Base-by-base conservation (phyloP, 92 coral and sea anemone species). In the Desmophyllum pertusum region DNA sequence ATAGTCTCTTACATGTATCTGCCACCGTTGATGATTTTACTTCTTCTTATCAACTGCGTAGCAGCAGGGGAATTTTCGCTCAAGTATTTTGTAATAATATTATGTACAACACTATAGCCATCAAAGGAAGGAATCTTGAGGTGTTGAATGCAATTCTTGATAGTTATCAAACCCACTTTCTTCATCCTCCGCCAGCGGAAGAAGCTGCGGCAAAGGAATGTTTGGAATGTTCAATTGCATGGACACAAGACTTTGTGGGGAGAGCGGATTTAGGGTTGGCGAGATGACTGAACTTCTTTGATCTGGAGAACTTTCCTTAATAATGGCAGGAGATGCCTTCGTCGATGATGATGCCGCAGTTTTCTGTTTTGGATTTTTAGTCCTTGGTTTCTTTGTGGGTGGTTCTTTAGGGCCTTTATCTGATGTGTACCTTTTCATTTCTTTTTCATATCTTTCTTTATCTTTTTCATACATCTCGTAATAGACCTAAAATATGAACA, bases 391-490 rank as follows among this genome's bases (percentile, higher is more conserved):
- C 80, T 96, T 96, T 7, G 86, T 76, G 21, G 93, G 79, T 17
- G 93, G 84, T 43, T 87, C 93, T 43, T 90, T 88, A 4, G 87
- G 90, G 55, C 75, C 88, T 59, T 94, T 96, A 69, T 96, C 99
- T 64, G 94, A 88, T 70, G 95, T 87, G 67, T 96, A 96, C 71
- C 89, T 91, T 79, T 92, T 94, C 99, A 96, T 96, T 76, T 96
- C 99, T 70, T 88, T 90, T 90, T 96, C 99, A 65, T 94, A 96
- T 45, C 99, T 90, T 59, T 90, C 99, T 76, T 96, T 96, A 75
- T 96, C 98, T 75, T 91, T 94, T 91, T 96, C 99, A 86, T 96
- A 96, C 99, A 96, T 94, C 52, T 92, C 95, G 80, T 96, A 96
- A 78, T 96, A 96, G 11, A 92, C 95, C 99, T 96, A 33, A 33